These are phyloP conservation scores for Uloborus plumipes DNA, from an alignment of 2,888 invertebrate genomes.

Conservation along the genomic window DNA sequence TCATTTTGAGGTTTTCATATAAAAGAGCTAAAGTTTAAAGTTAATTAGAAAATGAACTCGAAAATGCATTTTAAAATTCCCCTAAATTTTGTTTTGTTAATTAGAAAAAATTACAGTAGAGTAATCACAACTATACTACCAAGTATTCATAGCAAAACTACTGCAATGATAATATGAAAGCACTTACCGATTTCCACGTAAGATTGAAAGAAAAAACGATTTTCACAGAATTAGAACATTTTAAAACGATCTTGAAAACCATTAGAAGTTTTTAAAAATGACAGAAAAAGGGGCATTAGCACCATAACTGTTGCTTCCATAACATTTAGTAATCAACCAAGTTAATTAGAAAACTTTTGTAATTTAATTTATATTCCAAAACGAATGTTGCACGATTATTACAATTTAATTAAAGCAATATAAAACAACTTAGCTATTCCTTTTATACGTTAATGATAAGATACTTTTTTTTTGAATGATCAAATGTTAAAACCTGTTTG, in stretches of 20 bases:
- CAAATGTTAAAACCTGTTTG: not conserved
- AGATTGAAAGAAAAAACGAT: constrained; percentile 17
- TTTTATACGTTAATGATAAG: not conserved
- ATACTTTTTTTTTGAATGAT: not conserved
- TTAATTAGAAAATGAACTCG: too few species aligned
- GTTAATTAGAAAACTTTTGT: too few species aligned
- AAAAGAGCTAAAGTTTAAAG: too few species aligned
- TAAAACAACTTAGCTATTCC: not conserved
- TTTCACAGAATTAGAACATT: not conserved
- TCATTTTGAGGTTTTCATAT: too few species aligned
- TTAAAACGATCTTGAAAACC: not conserved
- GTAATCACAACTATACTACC: not conserved
- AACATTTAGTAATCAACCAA: too few species aligned
- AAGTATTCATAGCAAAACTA: not conserved
- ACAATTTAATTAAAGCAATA: not conserved
- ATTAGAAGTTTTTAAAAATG: too few species aligned
- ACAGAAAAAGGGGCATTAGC: too few species aligned
- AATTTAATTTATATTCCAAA: too few species aligned
- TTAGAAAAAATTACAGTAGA: not conserved
- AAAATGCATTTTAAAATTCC: too few species aligned
- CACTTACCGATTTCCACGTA: constrained; percentile 52
- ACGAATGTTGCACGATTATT: not conserved
- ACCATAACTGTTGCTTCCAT: too few species aligned
- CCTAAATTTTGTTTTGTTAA: not conserved
- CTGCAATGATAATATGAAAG: not conserved